Conservation (phyloP, 30 jellyfish, hydroid and myxozoan genomes). For the Cassiopea xamachana region DNA sequence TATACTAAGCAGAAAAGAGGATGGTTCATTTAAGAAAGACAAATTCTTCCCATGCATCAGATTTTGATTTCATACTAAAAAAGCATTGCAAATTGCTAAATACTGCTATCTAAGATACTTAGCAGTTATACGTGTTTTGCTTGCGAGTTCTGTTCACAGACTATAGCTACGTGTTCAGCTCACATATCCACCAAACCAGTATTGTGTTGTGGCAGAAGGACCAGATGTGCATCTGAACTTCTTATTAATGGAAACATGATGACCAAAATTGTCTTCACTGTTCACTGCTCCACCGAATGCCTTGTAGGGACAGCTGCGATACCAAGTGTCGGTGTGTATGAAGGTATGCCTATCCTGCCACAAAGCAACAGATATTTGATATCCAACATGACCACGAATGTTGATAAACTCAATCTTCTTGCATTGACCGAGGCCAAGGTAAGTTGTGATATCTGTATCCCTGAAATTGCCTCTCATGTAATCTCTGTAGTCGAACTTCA, state of each 20-base stretch:
- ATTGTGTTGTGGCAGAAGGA: constrained; percentile 3
- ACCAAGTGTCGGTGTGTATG: not conserved
- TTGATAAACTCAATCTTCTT: constrained; percentile 15
- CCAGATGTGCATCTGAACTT: constrained; percentile 15
- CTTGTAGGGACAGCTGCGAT: not conserved
- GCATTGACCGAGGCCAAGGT: not conserved
- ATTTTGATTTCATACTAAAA: too few relatives aligned
- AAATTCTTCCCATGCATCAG: too few relatives aligned
- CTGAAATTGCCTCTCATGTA: constrained; percentile 3
- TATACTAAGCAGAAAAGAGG: too few relatives aligned
- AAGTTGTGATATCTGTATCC: constrained; percentile 13
- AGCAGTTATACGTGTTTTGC: not conserved
- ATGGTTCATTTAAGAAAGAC: too few relatives aligned
- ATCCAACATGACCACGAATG: constrained; percentile 7
- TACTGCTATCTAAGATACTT: not conserved
- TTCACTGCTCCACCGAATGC: not conserved
- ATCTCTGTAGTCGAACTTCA: constrained; percentile 5
- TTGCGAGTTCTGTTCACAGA: not conserved
- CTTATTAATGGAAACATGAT: not conserved
- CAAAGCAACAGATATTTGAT: not conserved
- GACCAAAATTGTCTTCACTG: constrained; percentile 39
- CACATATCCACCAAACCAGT: constrained; percentile 22
- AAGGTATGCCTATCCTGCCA: not conserved
- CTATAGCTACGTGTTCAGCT: not conserved
- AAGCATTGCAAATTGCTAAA: too few relatives aligned